These are phyloP conservation scores for Oncorhynchus mykiss DNA, from an alignment of 2,113 vertebrate species.

Conservation along the genomic window DNA sequence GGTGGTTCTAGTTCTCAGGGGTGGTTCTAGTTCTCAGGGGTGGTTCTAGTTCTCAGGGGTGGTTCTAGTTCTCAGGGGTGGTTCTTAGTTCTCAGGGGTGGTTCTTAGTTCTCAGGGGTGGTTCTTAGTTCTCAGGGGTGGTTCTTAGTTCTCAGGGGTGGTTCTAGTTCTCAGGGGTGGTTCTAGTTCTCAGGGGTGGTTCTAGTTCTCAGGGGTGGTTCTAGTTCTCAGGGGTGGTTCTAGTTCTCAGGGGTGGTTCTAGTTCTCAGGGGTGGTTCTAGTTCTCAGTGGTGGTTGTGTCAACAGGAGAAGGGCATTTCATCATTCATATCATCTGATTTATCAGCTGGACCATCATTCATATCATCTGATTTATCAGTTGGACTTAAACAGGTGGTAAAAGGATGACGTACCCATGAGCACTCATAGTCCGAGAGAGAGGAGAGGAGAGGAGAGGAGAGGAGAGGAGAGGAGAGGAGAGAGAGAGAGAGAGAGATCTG, in stretches of 20 bases:
- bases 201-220: not conserved
- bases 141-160: constrained; percentile 12
- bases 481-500: not conserved
- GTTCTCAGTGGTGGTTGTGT: not conserved
- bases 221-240: constrained; percentile 5
- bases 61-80: not conserved
- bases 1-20: not conserved
- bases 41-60: constrained; percentile 13
- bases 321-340: not conserved
- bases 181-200: not conserved
- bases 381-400: not conserved
- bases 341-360: not conserved
- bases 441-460: not conserved
- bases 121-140: constrained; percentile 8
- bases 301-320: constrained; percentile 8
- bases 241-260: not conserved
- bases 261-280: not conserved
- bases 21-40: constrained; percentile 19
- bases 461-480: not conserved
- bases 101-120: not conserved
- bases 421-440: too few relatives aligned
- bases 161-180: constrained; percentile 15
- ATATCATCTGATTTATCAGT: too few relatives aligned
- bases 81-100: constrained; percentile 1
- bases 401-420: not conserved